Evolutionary conservation across 2,113 vertebrate species (phyloP).

Genomic region (Atlantisia rogersi): DNA sequence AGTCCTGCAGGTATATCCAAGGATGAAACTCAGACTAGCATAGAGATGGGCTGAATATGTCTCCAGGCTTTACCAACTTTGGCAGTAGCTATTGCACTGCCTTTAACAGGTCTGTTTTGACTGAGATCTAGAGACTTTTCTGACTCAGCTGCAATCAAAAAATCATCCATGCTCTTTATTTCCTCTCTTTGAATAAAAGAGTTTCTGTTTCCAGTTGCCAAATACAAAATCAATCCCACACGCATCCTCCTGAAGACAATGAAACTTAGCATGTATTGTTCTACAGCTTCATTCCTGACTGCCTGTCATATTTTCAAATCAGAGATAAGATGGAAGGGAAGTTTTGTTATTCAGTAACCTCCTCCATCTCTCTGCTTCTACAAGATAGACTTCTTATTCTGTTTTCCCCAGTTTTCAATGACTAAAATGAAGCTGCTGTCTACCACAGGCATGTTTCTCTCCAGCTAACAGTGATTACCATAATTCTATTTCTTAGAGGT

Average conservation of each 20-base stretch:
- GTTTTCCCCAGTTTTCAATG: not conserved
- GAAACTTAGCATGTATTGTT: not conserved
- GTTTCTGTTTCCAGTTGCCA: conserved; percentile 31
- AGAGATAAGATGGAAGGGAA: not conserved
- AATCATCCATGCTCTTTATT: not conserved
- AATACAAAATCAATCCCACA: conserved; percentile 21
- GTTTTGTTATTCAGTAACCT: not conserved
- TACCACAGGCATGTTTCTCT: not conserved
- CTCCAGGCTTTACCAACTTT: not conserved
- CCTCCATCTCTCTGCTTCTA: not conserved
- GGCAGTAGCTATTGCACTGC: not conserved
- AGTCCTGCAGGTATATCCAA: not conserved
- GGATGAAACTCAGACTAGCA: not conserved
- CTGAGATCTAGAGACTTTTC: not conserved
- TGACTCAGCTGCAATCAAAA: conserved; percentile 17
- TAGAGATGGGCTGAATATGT: not conserved
- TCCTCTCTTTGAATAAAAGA: not conserved
- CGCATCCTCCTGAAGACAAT: not conserved
- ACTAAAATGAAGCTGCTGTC: not conserved
- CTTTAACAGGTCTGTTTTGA: conserved; percentile 32
- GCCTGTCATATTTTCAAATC: not conserved
- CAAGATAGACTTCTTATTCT: not conserved
- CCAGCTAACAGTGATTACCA: not conserved
- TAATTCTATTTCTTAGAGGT: not conserved
- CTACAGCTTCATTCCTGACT: not conserved